phyloP scores from a whole-genome alignment of 2,113 vertebrate genomes.

The Vulpes vulpes region DNA sequence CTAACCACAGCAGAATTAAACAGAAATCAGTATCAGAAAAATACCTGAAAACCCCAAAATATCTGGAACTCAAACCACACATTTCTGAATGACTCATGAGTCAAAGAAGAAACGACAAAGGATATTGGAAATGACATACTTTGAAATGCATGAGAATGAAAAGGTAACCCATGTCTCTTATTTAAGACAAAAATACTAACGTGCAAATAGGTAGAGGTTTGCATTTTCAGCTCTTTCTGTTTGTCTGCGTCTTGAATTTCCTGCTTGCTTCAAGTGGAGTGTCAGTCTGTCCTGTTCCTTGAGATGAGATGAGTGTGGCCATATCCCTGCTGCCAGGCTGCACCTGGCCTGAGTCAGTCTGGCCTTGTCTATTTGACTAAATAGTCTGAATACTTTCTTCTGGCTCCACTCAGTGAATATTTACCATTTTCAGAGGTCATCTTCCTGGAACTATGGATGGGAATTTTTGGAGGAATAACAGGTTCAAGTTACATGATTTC shows the following conservation, averaged over 20 bases:
- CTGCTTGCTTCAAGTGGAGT: rapidly evolving
- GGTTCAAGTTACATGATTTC: neutral
- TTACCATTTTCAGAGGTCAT: neutral
- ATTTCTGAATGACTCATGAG: neutral
- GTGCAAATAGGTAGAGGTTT: neutral
- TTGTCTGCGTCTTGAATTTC: neutral
- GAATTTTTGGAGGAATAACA: neutral
- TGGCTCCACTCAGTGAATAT: neutral
- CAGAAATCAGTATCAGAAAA: neutral
- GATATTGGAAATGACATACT: neutral
- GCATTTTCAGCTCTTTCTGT: rapidly evolving
- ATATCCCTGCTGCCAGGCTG: rapidly evolving
- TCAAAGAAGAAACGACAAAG: neutral
- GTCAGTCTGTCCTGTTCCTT: rapidly evolving
- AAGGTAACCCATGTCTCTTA: neutral
- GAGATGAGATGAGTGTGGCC: rapidly evolving
- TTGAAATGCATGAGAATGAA: neutral
- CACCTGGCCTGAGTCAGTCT: rapidly evolving
- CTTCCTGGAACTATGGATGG: neutral
- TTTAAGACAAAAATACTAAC: neutral
- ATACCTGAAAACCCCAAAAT: neutral
- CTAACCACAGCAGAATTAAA: neutral
- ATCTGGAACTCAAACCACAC: neutral
- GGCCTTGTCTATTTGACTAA: neutral
- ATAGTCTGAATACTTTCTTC: neutral